These are phyloP conservation scores for Agriotes lineatus DNA, from an alignment of 2,888 invertebrate genomes.

Conservation along the genomic window DNA sequence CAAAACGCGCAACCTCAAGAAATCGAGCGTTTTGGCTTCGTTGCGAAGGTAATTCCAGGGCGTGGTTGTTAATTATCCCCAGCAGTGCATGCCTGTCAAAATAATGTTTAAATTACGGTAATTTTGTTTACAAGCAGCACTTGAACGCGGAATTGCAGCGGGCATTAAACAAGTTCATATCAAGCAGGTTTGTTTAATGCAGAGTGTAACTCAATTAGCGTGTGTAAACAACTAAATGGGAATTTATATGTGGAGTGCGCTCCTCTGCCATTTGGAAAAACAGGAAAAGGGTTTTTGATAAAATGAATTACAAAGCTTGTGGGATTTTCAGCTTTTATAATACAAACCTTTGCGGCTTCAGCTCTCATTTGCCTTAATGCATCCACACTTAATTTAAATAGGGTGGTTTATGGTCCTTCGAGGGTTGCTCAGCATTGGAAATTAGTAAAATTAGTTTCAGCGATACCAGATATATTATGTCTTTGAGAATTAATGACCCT, in stretches of 20 bases:
- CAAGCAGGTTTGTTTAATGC: not conserved
- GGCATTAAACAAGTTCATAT: not conserved
- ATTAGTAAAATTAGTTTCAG: constrained; percentile 34
- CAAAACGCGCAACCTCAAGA: too few relatives aligned
- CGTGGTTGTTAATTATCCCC: too few relatives aligned
- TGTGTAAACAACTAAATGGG: not conserved
- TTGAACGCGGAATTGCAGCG: not conserved
- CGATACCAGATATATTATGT: constrained; percentile 11
- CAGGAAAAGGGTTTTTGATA: constrained; percentile 20
- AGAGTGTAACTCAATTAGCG: not conserved
- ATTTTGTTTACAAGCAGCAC: not conserved
- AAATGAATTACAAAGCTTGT: constrained; percentile 16
- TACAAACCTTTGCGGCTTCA: constrained; percentile 28
- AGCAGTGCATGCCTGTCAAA: not conserved
- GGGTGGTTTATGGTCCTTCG: constrained; percentile 28
- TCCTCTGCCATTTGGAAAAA: constrained; percentile 4
- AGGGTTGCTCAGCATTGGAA: constrained; percentile 30
- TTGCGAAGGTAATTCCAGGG: too few relatives aligned
- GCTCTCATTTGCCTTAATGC: constrained; percentile 35
- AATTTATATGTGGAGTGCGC: not conserved
- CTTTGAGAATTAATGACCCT: constrained; percentile 16
- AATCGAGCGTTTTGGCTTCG: too few relatives aligned
- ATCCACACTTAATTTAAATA: constrained; percentile 37
- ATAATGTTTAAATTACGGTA: not conserved
- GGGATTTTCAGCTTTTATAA: constrained; percentile 21